Percentiles rank a stretch among this genome's conserved stretches.
phyloP scores from a whole-genome alignment of 2,888 invertebrate species.

The Thyatira batis region DNA sequence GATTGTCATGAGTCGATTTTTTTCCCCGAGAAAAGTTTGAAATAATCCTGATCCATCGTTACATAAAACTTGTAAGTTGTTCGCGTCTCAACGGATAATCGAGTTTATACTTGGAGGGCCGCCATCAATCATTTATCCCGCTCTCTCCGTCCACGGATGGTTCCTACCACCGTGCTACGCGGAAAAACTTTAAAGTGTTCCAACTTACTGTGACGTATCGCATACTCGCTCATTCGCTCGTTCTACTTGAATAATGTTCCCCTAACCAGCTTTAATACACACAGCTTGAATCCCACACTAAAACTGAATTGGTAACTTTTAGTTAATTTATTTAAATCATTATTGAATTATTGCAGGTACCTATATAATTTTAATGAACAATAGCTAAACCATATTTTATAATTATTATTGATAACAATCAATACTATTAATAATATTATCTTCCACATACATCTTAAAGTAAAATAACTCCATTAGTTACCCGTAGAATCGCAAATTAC shows the following conservation, averaged over 20 bases:
- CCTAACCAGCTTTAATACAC: background rate
- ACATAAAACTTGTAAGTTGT: conserved; percentile 82
- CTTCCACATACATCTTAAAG: conserved; percentile 9
- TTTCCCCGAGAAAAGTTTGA: conserved; percentile 66
- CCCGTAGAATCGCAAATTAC: conserved; percentile 47
- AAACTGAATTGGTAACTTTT: background rate
- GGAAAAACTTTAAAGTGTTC: conserved; percentile 79
- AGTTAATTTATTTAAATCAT: too few species aligned
- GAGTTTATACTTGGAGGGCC: conserved; percentile 81
- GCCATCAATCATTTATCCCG: conserved; percentile 81
- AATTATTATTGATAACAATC: too few species aligned
- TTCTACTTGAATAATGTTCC: conserved; percentile 43
- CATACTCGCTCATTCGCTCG: conserved; percentile 37
- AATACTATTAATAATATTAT: background rate
- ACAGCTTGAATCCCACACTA: background rate
- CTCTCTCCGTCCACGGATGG: conserved; percentile 53
- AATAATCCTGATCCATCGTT: conserved; percentile 82
- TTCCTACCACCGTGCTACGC: conserved; percentile 53
- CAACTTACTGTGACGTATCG: conserved; percentile 68
- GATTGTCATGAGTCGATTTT: conserved; percentile 78
- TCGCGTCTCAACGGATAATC: conserved; percentile 82
- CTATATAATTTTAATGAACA: too few species aligned
- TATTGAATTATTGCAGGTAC: too few species aligned
- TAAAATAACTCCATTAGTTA: conserved; percentile 27
- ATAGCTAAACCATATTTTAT: too few species aligned